Evolutionary conservation across 2,113 vertebrate genomes (phyloP), one percentile per base, ranked within the genome.

Genomic region (Gobius niger): DNA sequence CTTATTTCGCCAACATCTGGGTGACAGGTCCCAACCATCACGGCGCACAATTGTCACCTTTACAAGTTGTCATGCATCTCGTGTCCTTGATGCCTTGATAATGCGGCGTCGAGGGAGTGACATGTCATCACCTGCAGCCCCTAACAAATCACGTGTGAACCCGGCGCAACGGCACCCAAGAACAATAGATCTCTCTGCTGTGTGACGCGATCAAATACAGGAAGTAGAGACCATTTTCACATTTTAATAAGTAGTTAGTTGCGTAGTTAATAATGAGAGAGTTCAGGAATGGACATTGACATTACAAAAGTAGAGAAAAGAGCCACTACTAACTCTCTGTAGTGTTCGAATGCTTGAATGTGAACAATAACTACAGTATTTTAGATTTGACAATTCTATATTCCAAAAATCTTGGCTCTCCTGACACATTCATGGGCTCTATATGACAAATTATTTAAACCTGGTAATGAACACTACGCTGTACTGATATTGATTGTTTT

Each of bases 1-100:
- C 76, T 82, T 57, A 68, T 84, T 84, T 63, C 78, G 67, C 73
- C 72, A 62, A 69, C 67, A 68, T 84, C 77, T 78, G 81, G 73
- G 65, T 90, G 88, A 87, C 84, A 86, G 80, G 82, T 82, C 76
- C 24, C 9, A 76, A 70, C 72, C 73, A 65, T 76, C 85, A 66
- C 73, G 68, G 47, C 65, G 76, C 77, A 73, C 81, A 81, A 82
- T 84, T 86, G 87, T 84, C 88, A 87, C 79, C 81, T 87, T 90
- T 88, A 80, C 84, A 82, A 73, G 72, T 82, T 85, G 88, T 85
- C 85, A 80, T 64, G 72, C 75, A 74, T 75, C 81, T 68, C 54
- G 75, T 81, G 80, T 84, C 81, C 81, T 84, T 85, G 82, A 82
- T 82, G 76, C 74, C 41, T 44, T 64, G 66, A 84, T 83, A 78